A percentile compares a stretch with the other conserved stretches of the same genome.
phyloP scores from a whole-genome alignment of 2,888 invertebrate species.

The Zaprionus bogoriensis region DNA sequence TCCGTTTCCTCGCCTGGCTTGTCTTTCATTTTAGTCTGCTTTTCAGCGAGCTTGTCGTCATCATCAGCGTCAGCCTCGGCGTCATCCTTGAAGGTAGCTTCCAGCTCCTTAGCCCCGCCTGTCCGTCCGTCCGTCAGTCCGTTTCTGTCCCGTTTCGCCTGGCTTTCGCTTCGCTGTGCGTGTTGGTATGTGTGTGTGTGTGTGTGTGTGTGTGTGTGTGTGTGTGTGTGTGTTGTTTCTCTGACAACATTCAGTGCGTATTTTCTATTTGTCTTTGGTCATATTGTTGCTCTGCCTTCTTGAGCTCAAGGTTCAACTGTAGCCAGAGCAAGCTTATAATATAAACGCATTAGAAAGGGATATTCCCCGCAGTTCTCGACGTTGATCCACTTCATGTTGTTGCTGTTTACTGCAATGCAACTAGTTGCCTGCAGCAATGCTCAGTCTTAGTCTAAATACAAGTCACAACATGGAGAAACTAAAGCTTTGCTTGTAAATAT shows the following conservation, averaged over 20 bases:
- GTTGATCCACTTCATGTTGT: no score
- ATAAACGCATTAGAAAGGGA: constrained; percentile 40
- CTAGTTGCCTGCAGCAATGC: constrained; percentile 39
- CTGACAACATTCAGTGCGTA: constrained; percentile 53
- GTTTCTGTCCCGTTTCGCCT: not conserved
- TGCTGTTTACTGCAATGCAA: constrained; percentile 28
- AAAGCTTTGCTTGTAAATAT: not conserved
- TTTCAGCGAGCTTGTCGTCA: constrained; percentile 36
- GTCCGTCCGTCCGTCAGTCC: constrained; percentile 14
- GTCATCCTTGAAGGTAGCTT: constrained; percentile 56
- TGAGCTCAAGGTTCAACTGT: constrained; percentile 20
- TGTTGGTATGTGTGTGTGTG: constrained; percentile 54
- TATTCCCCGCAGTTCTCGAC: no score
- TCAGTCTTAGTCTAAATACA: not conserved
- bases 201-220: constrained; percentile 21
- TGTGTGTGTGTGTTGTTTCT: constrained; percentile 5
- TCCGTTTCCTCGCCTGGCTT: constrained; percentile 59
- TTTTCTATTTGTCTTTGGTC: constrained; percentile 48
- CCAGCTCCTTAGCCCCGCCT: not conserved
- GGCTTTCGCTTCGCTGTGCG: constrained; percentile 45
- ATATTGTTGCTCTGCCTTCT: constrained; percentile 17
- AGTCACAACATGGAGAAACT: not conserved
- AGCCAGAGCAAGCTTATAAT: constrained; percentile 32
- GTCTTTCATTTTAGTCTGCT: constrained; percentile 46
- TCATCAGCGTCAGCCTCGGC: constrained; percentile 24